A percentile compares a stretch with the other conserved stretches of the same genome.
phyloP scores from a whole-genome alignment of 2,888 invertebrate species.

The Limnephilus marmoratus region DNA sequence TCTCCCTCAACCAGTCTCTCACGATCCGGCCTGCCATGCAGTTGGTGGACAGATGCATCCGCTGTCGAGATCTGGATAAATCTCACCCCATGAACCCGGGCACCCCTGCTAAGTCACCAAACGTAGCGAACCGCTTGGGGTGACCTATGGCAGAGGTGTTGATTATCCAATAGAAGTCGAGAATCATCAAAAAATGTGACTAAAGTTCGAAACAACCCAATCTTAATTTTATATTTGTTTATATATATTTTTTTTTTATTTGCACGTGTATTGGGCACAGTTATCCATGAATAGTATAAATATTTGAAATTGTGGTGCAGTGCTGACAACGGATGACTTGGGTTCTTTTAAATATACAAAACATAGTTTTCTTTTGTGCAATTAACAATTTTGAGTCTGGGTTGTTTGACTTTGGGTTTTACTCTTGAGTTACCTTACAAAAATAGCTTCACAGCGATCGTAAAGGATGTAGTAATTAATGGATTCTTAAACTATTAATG shows the following conservation, averaged over 20 bases:
- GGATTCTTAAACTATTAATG: neutral
- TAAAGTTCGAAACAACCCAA: neutral
- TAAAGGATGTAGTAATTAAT: neutral
- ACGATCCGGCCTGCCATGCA: too few species aligned
- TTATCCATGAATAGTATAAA: neutral
- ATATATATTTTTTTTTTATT: neutral
- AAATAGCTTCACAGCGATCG: neutral
- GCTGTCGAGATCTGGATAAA: too few species aligned
- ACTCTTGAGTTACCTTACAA: neutral
- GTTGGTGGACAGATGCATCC: too few species aligned
- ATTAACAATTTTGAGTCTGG: neutral
- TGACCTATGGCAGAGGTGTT: too few species aligned
- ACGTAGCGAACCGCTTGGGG: too few species aligned
- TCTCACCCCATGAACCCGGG: too few species aligned
- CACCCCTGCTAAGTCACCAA: too few species aligned
- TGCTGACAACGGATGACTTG: neutral
- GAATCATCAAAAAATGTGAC: neutral
- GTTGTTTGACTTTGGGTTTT: neutral
- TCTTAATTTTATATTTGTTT: neutral
- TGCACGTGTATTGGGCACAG: neutral
- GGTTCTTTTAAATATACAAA: neutral
- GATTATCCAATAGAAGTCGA: neutral
- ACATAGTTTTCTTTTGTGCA: neutral
- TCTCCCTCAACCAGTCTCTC: too few species aligned
- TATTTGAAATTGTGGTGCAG: neutral